phyloP scores from a whole-genome alignment of 2,797 vertebrate species.

The Platyrinchus mystaceus region DNA sequence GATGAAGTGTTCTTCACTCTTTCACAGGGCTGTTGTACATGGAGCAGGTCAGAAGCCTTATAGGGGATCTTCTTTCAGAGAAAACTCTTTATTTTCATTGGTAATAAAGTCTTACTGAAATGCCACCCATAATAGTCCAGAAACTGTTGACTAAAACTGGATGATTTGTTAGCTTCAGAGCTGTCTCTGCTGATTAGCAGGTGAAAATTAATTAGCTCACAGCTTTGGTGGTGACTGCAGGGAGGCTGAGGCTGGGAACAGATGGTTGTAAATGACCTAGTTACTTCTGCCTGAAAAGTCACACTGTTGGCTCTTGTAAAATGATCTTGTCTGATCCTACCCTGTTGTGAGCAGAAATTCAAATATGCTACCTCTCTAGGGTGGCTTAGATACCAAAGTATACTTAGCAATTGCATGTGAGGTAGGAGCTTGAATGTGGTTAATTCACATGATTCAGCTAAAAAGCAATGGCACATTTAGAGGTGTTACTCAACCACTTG shows the following conservation, averaged over 20 bases:
- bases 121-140: background rate
- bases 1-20: background rate
- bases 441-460: background rate
- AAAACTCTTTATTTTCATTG: background rate
- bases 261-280: conserved; percentile 45
- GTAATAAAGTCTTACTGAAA: background rate
- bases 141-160: background rate
- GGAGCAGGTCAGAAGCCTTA: background rate
- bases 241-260: conserved; percentile 5
- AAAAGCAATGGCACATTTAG: background rate
- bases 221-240: background rate
- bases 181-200: background rate
- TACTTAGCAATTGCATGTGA: background rate
- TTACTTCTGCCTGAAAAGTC: conserved; percentile 52
- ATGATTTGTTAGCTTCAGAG: background rate
- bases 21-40: background rate
- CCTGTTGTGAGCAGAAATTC: conserved; percentile 1
- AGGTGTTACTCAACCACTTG: background rate
- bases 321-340: background rate
- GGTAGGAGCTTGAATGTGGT: background rate
- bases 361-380: background rate
- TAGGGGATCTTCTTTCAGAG: background rate
- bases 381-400: conserved; percentile 1
- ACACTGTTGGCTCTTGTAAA: background rate
- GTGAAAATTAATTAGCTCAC: conserved; percentile 30